Base-by-base conservation (phyloP, 2,113 vertebrate genomes). In the Ailurus styani region DNA sequence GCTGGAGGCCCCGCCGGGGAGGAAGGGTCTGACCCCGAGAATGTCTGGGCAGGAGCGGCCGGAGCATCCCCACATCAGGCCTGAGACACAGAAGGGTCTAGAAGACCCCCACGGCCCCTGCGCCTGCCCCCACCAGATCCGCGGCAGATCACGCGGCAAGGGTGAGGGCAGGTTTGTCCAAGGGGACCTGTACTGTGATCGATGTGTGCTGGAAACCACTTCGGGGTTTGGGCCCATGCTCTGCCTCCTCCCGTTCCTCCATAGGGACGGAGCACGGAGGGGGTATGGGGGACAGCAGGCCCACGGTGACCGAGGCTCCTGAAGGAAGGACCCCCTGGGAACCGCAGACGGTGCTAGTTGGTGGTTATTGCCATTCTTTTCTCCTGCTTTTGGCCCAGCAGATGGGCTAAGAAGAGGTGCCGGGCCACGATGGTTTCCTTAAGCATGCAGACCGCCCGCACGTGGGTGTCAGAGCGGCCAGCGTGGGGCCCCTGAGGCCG, bases 321-420 rank as follows among this genome's bases (percentile, higher is more conserved):
- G 87, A 89, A 73, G 73, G 34, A 79, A 79, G 70, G n/a, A 45
- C 5, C 4, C 42, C 9, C 8, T 94, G 88, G 90, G 91, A 98
- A 95, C 42, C 64, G 92, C 96, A 95, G 93, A 96, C 91, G 83
- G 89, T 97, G 95, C 96, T 97, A 97, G 97, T 95, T 95, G 86
- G 54, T 87, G 62, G 88, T 94, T 72, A 29, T 93, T 95, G 88
- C 91, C 1, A 6, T 93, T 66, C 94, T 95, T 95, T 96, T 96
- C 75, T 97, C 97, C 94, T 89, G n/a, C 9, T 93, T 96, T 95
- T 87, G 94, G 88, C 97, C 95, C 98, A 97, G 91, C 97, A 98
- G 96, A 84, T 23, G 75, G 97, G 95, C 90, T 83, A 93, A 94
- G 95, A 88, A 17, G 93, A 98, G 97, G 96, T 95, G 88, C 84